Evolutionary conservation across 1,140 invertebrate genomes (phyloP).

Genomic region (Drosophila gunungcola): DNA sequence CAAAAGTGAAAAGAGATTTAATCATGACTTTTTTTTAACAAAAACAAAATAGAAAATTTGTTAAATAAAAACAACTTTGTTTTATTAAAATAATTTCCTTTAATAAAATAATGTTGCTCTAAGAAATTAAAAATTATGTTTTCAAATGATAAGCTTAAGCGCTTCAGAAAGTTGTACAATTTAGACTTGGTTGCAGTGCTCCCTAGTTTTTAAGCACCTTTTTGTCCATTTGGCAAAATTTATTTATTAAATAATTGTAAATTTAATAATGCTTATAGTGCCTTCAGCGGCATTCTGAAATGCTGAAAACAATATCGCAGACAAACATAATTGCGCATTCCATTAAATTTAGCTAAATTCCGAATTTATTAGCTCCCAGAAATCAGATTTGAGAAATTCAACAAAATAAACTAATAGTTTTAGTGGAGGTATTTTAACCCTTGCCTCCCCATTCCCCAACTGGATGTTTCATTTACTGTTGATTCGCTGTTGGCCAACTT

Average conservation of each 20-base stretch:
- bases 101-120: too few species aligned
- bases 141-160: too few species aligned
- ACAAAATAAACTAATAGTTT: slow-evolving; percentile 41
- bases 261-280: slow-evolving; percentile 1
- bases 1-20: too few species aligned
- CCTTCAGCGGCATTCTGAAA: neutral
- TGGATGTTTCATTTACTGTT: slow-evolving; percentile 54
- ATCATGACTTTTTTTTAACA: too few species aligned
- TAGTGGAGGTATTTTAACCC: neutral
- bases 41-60: too few species aligned
- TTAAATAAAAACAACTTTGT: too few species aligned
- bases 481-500: slow-evolving; percentile 58
- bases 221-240: neutral
- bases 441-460: neutral
- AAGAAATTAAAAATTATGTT: too few species aligned
- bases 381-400: slow-evolving; percentile 45
- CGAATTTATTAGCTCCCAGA: slow-evolving; percentile 44
- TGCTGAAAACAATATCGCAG: slow-evolving; percentile 2
- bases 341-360: slow-evolving; percentile 21
- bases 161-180: too few species aligned
- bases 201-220: too few species aligned
- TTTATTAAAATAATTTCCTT: too few species aligned
- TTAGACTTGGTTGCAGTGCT: too few species aligned
- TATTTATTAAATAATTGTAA: neutral
- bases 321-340: slow-evolving; percentile 7